Conservation (phyloP, 1,140 invertebrate species). For the silkworm (Bombyx mori) region DNA sequence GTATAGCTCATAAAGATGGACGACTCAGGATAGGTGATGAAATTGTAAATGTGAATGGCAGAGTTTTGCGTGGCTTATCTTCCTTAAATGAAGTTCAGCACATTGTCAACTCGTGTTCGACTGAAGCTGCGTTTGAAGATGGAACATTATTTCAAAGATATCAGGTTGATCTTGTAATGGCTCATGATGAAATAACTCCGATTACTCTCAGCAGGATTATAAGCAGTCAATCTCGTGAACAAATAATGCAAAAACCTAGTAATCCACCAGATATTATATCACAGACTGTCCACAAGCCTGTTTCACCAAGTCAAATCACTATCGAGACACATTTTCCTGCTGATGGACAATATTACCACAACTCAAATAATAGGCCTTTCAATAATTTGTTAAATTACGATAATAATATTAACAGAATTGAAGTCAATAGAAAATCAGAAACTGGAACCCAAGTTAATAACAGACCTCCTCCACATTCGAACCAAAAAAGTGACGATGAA, state of each 20-base stretch:
- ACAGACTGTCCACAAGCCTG: constrained; percentile 55
- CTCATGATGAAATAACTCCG: constrained; percentile 72
- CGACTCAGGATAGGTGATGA: constrained; percentile 86
- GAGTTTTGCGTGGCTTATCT: constrained; percentile 81
- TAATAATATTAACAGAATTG: constrained; percentile 21
- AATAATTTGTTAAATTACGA: constrained; percentile 22
- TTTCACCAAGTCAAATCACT: constrained; percentile 48
- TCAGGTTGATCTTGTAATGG: constrained; percentile 76
- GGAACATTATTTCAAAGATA: constrained; percentile 66
- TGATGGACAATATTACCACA: constrained; percentile 40
- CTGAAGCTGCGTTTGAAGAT: constrained; percentile 57
- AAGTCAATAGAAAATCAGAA: constrained; percentile 41
- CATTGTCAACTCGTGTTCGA: constrained; percentile 69
- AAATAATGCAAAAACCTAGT: constrained; percentile 30
- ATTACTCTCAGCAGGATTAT: constrained; percentile 58
- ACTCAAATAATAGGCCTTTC: constrained; percentile 22
- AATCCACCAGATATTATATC: constrained; percentile 61
- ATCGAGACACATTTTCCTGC: constrained; percentile 61
- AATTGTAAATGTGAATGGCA: constrained; percentile 89
- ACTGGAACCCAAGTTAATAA: constrained; percentile 49
- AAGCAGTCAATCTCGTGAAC: constrained; percentile 43
- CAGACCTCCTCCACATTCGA: constrained; percentile 31
- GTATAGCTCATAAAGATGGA: constrained; percentile 87
- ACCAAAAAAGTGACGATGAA: constrained; percentile 69
- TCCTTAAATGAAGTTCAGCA: constrained; percentile 76